Evolutionary conservation across 2,797 vertebrate genomes (phyloP), one percentile per base, ranked within the genome.

Genomic region (Chloroceryle inda): DNA sequence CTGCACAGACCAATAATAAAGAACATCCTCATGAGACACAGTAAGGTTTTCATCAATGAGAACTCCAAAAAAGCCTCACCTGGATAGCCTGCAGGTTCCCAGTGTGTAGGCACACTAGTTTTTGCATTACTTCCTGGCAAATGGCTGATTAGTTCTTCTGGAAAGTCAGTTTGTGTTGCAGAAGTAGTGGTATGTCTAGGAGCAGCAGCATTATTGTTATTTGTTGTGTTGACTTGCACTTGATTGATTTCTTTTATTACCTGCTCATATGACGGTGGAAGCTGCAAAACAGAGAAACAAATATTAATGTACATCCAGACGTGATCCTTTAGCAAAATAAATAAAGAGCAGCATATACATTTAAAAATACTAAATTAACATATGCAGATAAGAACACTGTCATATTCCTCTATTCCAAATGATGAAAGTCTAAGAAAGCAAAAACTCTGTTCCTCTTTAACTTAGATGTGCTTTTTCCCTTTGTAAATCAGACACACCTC

Each of bases 231-330:
- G 42, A 97, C 97, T 94, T 98, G 98, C 59, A 98, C 99, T 98
- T 98, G 98, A 92, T 98, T 99, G 97, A 99, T 99, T 98, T 99
- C 99, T 98, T 99, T 98, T 97, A 99, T 99, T 97, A 99, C 99
- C 98, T 99, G 99, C 89, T 99, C 99, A 92, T 99, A 99, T 31
- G 99, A 99, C 31, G 99, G 99, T 29, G 99, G 99, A 92, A 98
- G 98, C 99, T 99, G 95, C 94, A 98, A 97, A 96, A 97, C 1
- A 96, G 93, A 97, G 68, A 88, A 23, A 72, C 45, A 82, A 86
- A 87, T 89, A 95, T 58, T 86, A 88, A 77, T 71, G 31, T 45
- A 85, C 1, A 4, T n/a, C 21, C 49, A 90, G 27, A 58, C 40
- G 35, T 3, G 20, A 78, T 40, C 27, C 18, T 67, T 63, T 3